Base-by-base conservation (phyloP, 2,797 vertebrate species). In the Sebastolobus alascanus region DNA sequence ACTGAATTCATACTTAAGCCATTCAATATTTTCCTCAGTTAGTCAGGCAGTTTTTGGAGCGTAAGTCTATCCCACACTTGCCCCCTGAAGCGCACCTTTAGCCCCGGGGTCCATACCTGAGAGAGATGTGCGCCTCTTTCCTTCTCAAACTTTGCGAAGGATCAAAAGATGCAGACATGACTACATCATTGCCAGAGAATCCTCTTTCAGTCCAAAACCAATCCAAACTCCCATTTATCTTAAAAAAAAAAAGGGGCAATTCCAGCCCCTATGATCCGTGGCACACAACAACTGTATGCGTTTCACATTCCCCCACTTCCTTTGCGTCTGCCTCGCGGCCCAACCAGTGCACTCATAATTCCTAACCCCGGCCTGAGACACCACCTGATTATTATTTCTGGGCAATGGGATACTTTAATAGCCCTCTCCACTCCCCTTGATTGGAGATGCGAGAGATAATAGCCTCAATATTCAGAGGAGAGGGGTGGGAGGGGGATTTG, bases 331-430 rank as follows among this genome's bases (percentile, higher is more conserved):
- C 89, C 81, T 84, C 31, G 55, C 75, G 63, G 87, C 84, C 73
- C 68, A n/a, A 90, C 81, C 69, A 77, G 75, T 33, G 43, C 20
- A n/a, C 88, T 89, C 84, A 87, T 93, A 92, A 93, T 93, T 92
- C 90, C 87, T 90, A 89, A 87, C 88, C 88, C 76, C 12, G 63
- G 86, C 84, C 88, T 79, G 82, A 89, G 86, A 92, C 89, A 88
- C 92, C 90, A 92, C 91, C 91, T 93, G 93, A 93, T 95, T 93
- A 94, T 95, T 95, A 94, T 96, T 96, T 93, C 91, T 94, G 84
- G 89, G 95, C 92, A 94, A 96, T 86, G 80, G 83, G 93, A 96
- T 96, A 95, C 94, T 94, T 95, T 95, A 95, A 95, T 96, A 92
- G 93, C 85, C 56, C 85, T 89, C 88, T 79, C 82, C 73, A 84